phyloP scores from a whole-genome alignment of 2,797 vertebrate species.

The Ctenopoma kingsleyae region DNA sequence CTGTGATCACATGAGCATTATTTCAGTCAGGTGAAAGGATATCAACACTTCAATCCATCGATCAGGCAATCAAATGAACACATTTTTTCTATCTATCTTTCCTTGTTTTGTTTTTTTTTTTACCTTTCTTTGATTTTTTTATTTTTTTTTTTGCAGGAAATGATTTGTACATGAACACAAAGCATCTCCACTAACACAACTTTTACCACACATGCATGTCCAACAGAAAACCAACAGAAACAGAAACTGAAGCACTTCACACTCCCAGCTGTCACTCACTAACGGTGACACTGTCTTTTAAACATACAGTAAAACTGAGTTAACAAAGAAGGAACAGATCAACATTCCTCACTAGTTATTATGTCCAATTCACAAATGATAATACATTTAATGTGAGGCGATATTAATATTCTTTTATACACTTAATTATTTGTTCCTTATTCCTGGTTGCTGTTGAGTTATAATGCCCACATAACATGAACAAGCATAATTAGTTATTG shows the following conservation, averaged over 20 bases:
- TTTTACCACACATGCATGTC: conserved; percentile 32
- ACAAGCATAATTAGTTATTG: conserved; percentile 25
- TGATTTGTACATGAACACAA: background rate
- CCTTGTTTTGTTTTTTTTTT: background rate
- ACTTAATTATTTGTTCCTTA: conserved; percentile 18
- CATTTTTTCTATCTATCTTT: background rate
- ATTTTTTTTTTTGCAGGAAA: too few species aligned
- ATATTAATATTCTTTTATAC: background rate
- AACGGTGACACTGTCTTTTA: conserved; percentile 29
- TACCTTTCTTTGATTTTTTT: background rate
- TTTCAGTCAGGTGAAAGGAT: too few species aligned
- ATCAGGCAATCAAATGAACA: too few species aligned
- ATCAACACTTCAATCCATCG: background rate
- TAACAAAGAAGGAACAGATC: conserved; percentile 18
- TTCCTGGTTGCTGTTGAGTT: conserved; percentile 19
- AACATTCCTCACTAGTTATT: conserved; percentile 2
- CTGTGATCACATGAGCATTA: too few species aligned
- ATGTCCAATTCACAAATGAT: conserved; percentile 19
- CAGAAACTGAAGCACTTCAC: conserved; percentile 35
- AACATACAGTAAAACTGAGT: too few species aligned
- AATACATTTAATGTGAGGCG: conserved; percentile 7
- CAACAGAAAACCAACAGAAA: conserved; percentile 28
- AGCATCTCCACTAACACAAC: conserved; percentile 13
- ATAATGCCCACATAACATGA: background rate
- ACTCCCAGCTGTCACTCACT: conserved; percentile 24